These are phyloP conservation scores for Elysia crispata DNA, from an alignment of 2,888 invertebrate species.

Conservation along the genomic window DNA sequence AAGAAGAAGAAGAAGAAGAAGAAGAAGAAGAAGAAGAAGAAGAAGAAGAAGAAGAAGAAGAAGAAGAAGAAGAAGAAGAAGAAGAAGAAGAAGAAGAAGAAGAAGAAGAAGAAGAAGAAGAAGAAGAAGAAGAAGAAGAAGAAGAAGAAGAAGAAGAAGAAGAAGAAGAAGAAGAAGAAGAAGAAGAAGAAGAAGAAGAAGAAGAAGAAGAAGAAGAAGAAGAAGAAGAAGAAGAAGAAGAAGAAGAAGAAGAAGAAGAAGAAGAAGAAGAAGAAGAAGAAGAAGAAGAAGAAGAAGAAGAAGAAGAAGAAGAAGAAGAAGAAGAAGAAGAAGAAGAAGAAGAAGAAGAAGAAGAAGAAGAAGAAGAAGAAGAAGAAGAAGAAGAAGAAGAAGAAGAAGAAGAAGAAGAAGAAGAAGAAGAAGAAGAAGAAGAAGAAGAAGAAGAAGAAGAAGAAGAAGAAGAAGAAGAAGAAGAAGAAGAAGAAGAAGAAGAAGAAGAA, in stretches of 20 bases:
- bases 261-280: neutral
- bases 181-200: neutral
- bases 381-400: constrained; percentile 22
- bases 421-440: constrained; percentile 11
- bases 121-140: neutral
- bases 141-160: neutral
- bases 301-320: constrained; percentile 1
- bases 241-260: neutral
- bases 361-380: constrained; percentile 10
- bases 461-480: constrained; percentile 12
- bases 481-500: constrained; percentile 14
- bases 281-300: neutral
- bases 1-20: neutral
- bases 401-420: neutral
- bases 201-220: neutral
- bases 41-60: neutral
- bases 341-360: neutral
- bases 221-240: neutral
- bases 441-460: neutral
- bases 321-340: neutral
- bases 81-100: neutral
- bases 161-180: neutral
- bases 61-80: neutral
- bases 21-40: neutral
- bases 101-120: neutral